Base-by-base conservation (phyloP, 2,888 invertebrate genomes). In the Meliscaeva auricollis region DNA sequence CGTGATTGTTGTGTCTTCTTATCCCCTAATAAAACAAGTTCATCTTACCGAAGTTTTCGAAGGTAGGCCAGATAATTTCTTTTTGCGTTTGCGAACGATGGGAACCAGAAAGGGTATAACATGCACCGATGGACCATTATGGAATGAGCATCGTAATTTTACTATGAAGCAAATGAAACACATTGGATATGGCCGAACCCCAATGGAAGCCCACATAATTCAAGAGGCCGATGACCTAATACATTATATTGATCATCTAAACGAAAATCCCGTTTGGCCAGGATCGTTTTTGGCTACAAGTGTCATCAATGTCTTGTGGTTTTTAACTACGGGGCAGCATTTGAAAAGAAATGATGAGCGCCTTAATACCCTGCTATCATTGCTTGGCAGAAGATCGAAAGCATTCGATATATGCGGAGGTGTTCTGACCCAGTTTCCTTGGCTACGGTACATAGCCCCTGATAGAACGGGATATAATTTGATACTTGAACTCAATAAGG, bases 271-370 rank as follows among this genome's bases (percentile, higher is more conserved):
- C 0, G 87, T 90, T 1, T 91, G 91, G 89, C 92, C 92, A 0
- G 92, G 90, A 0, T 89, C 89, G 15, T 88, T 93, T 80, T 88
- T 95, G 68, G 92, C 94, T 1, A 93, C 94, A 3, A 93, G 93
- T 41, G 94, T 95, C 0, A 92, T 96, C 54, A 95, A 95, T 89
- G 94, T 95, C 0, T 90, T 96, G 8, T 96, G 95, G 95, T 93
- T 92, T 13, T 90, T 95, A 32, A 92, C 93, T 3, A 94, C 94
- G 11, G 94, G 94, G n/a, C 89, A 90, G 72, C 73, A 93, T 41
- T 92, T 94, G 44, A 88, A 91, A n/a, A 90, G 92, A 48, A 90
- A 91, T 4, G 93, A 94, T 84, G 87, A 90, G 5, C 90, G 92
- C 15, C 88, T 94, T 44, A 88, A 90, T 1, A 89, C 90, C 4